These are phyloP conservation scores for Cordilura impudica DNA, from an alignment of 2,888 invertebrate species.

Conservation along the genomic window DNA sequence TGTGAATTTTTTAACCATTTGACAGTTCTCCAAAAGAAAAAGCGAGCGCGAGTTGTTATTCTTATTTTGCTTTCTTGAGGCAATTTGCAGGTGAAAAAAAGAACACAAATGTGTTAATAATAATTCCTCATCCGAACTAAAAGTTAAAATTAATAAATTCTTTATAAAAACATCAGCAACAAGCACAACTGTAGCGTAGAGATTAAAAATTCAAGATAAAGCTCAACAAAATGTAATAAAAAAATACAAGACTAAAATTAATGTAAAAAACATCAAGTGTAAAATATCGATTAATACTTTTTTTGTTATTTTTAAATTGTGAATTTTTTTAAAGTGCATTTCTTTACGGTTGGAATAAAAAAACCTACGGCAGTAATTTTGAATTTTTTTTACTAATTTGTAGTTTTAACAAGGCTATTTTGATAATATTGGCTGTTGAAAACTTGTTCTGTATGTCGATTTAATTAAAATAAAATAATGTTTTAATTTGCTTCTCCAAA, in stretches of 20 bases:
- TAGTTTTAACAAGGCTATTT: not conserved
- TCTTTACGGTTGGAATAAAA: not conserved
- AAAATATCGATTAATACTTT: slow-evolving; percentile 47
- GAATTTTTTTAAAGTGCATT: not conserved
- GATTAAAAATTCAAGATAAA: slow-evolving; percentile 42
- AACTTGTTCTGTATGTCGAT: not conserved
- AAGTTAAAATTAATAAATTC: slow-evolving; percentile 11
- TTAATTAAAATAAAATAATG: not conserved
- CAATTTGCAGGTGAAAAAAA: slow-evolving; percentile 51
- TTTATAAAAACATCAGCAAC: slow-evolving; percentile 26
- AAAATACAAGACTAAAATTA: not conserved
- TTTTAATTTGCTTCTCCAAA: not conserved
- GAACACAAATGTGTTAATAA: not conserved
- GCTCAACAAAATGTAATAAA: slow-evolving; percentile 8
- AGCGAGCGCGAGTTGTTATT: slow-evolving; percentile 28
- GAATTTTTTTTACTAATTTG: too few species aligned
- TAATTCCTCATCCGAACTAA: not conserved
- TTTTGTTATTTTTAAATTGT: slow-evolving; percentile 8
- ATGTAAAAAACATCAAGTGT: not conserved
- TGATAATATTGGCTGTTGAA: not conserved
- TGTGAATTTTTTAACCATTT: not conserved
- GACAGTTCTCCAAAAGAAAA: not conserved
- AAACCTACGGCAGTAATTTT: too few species aligned
- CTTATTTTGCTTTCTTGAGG: slow-evolving; percentile 41
- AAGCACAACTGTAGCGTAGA: slow-evolving; percentile 35